These are phyloP conservation scores for Nemapogon koenigi DNA, from an alignment of 2,888 invertebrate species.

Conservation along the genomic window DNA sequence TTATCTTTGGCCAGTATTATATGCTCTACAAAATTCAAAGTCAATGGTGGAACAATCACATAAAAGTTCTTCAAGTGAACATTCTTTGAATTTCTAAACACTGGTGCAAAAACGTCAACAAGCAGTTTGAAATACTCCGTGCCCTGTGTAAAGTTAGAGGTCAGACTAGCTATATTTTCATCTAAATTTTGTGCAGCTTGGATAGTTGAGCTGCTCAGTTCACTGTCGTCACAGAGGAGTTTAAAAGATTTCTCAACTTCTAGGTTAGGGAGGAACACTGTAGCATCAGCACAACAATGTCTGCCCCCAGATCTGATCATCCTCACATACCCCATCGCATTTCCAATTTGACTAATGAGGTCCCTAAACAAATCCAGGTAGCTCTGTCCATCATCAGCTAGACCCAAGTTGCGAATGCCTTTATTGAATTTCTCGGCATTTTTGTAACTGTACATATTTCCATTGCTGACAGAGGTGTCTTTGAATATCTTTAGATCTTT, in stretches of 20 bases:
- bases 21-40: slow-evolving; percentile 94
- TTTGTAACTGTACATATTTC: slow-evolving; percentile 83
- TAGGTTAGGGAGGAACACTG: slow-evolving; percentile 86
- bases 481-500: slow-evolving; percentile 87
- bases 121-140: slow-evolving; percentile 90
- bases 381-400: slow-evolving; percentile 81
- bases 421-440: slow-evolving; percentile 93
- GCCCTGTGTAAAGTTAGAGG: slow-evolving; percentile 84
- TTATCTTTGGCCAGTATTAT: slow-evolving; percentile 91
- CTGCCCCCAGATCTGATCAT: slow-evolving; percentile 93
- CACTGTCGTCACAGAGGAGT: slow-evolving; percentile 66
- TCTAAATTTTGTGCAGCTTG: slow-evolving; percentile 77
- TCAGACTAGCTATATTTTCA: slow-evolving; percentile 77
- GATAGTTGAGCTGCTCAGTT: slow-evolving; percentile 65
- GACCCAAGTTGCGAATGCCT: slow-evolving; percentile 86
- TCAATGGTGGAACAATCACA: slow-evolving; percentile 91
- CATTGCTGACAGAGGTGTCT: slow-evolving; percentile 71
- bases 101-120: slow-evolving; percentile 90
- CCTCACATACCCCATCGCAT: slow-evolving; percentile 95
- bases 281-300: slow-evolving; percentile 90
- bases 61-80: slow-evolving; percentile 91
- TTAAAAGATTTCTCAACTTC: slow-evolving; percentile 67
- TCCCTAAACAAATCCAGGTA: slow-evolving; percentile 93
- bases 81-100: slow-evolving; percentile 85
- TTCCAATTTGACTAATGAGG: slow-evolving; percentile 93